These are phyloP conservation scores for Pogonocherus hispidulus DNA, from an alignment of 2,888 invertebrate genomes.

Conservation along the genomic window DNA sequence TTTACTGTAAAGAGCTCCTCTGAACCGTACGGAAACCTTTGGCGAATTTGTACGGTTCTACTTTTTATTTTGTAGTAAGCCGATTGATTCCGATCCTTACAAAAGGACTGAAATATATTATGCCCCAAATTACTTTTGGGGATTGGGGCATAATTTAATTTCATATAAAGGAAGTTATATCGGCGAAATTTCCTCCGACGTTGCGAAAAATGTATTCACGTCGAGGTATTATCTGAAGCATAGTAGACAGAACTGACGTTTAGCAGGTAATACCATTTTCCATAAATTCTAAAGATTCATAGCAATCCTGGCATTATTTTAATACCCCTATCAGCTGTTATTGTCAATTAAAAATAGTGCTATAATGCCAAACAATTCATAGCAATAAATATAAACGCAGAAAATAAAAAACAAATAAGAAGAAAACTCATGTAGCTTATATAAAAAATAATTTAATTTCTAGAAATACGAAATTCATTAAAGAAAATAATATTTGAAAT, in stretches of 20 bases:
- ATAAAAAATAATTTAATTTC: too few species aligned
- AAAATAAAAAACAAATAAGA: too few species aligned
- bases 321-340: too few species aligned
- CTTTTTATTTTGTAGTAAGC: constrained; percentile 53
- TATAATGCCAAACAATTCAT: too few species aligned
- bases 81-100: constrained; percentile 50
- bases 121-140: constrained; percentile 48
- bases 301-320: too few species aligned
- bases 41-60: constrained; percentile 47
- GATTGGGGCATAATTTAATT: constrained; percentile 47
- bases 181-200: constrained; percentile 3
- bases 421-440: too few species aligned
- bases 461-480: too few species aligned
- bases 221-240: background rate
- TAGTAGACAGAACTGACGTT: background rate
- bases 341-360: too few species aligned
- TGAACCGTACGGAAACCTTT: constrained; percentile 55
- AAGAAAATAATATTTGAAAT: too few species aligned
- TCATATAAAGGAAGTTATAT: constrained; percentile 16
- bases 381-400: too few species aligned
- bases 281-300: background rate
- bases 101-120: constrained; percentile 47
- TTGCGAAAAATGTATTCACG: background rate
- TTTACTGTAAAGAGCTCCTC: constrained; percentile 53
- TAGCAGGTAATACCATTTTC: background rate